Evolutionary conservation across 2,113 vertebrate genomes (phyloP).

Genomic region (Gracilinanus agilis): DNA sequence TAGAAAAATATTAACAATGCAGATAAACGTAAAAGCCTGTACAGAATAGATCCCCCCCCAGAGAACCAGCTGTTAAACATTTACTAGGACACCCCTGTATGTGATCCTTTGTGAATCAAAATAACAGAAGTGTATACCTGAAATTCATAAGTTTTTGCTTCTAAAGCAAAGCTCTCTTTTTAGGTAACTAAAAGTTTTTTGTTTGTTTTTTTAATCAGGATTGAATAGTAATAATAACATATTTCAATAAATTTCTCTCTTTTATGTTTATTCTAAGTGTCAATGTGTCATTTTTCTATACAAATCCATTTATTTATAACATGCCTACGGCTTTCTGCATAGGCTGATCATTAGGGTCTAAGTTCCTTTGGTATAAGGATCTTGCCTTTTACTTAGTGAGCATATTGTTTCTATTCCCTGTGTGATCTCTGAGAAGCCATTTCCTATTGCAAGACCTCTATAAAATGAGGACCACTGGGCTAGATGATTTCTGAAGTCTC

Average conservation of each 20-base stretch:
- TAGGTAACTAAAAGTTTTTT: not conserved
- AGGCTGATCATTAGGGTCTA: too few relatives aligned
- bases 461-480: not conserved
- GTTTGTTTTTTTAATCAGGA: not conserved
- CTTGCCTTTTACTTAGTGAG: too few relatives aligned
- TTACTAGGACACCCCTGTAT: not conserved
- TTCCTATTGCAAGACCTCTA: not conserved
- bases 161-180: constrained; percentile 10
- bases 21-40: too few relatives aligned
- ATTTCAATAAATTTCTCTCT: not conserved
- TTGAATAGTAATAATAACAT: constrained; percentile 16
- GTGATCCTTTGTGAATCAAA: constrained; percentile 16
- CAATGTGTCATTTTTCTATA: constrained; percentile 16
- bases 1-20: too few relatives aligned
- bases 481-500: too few relatives aligned
- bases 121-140: not conserved
- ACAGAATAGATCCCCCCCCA: too few relatives aligned
- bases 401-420: too few relatives aligned
- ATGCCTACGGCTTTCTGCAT: too few relatives aligned
- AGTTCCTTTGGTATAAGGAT: too few relatives aligned
- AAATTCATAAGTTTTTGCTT: constrained; percentile 18
- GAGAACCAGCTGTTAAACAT: too few relatives aligned
- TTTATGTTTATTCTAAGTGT: not conserved
- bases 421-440: not conserved
- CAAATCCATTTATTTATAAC: not conserved